Evolutionary conservation across 2,888 invertebrate species (phyloP), one percentile per base, ranked within the genome.

Genomic region (Megastigmus dorsalis): DNA sequence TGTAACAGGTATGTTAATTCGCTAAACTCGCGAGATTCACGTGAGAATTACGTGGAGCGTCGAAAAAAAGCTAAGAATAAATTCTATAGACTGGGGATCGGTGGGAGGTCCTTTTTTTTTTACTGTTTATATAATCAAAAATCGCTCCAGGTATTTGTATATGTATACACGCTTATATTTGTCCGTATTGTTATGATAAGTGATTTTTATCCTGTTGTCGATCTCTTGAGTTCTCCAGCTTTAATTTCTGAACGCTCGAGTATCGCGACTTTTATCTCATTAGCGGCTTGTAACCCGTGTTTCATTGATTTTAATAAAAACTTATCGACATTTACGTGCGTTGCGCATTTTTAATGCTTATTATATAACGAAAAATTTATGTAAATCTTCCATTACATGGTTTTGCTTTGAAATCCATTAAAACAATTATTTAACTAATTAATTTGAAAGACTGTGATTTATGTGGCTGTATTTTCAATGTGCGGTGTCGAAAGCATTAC

Each of bases 111-210:
- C n/a, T n/a, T n/a, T 55, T 48, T 23, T 43, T 52, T 50, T 66
- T 43, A 23, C 20, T n/a, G 38, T 52, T 69, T 69, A 60, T 69
- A 26, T 33, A 60, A 60, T 69, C 52, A 41, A 36, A 45, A 48
- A 48, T 69, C 33, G 28, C n/a, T n/a, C n/a, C n/a, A n/a, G n/a
- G n/a, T n/a, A n/a, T n/a, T 67, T 60, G 38, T 13, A 43, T 15
- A 13, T 30, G 20, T n/a, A 7, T 4, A 10, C 9, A 38, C 52
- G n/a, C 15, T 5, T 57, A 1, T 23, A 38, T 48, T 23, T 38
- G 48, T 48, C 57, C 38, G 9, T 18, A 18, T 28, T 59, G 7
- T 48, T 59, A 48, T 33, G 38, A 18, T 5, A 23, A 23, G n/a
- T 50, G 26, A 26, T 45, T 20, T 33, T 3, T 33, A n/a, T 26